Evolutionary conservation across 2,113 vertebrate species (phyloP), one percentile per base, ranked within the genome.

Genomic region (Rhinichthys klamathensis): DNA sequence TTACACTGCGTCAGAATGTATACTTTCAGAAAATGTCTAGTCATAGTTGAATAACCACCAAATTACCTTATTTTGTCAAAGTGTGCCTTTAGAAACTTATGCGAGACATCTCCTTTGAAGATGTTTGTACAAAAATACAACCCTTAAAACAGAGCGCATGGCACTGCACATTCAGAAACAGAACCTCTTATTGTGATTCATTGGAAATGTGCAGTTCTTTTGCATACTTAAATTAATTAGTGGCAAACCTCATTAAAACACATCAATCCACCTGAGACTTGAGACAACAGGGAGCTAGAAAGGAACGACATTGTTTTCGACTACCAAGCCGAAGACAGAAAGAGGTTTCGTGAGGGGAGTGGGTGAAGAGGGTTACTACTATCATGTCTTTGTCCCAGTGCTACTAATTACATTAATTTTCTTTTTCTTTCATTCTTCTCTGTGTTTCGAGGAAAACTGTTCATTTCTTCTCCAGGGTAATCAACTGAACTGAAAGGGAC

Each of bases 401-500:
- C 21, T 60, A 60, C 76, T 79, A 61, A 80, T 80, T 63, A 80
- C 12, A 80, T 0, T 27, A 44, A 44, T 44, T 79, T 25, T 63
- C 35, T 6, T 80, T 41, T 61, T 70, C 30, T 35, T 21, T 70
- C 67, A 38, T 15, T 78, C 32, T 58, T 58, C 21, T n/a, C 32
- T 16, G 23, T 41, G 23, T 79, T 73, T 74, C 49, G n/a, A 61
- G 77, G 6, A 41, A 44, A 44, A 46, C 41, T 3, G n/a, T 49
- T 74, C 16, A 49, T 27, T 41, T 80, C 77, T 63, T 27, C 77
- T 80, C 77, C 18, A 27, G 77, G 77, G 77, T 41, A 25, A 41
- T 80, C 77, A 44, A 25, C 12, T 44, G 41, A 44, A 35, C 23
- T 15, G 7, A 18, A n/a, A 27, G 41, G 35, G 13, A 4, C 12